A percentile compares a stretch with the other conserved stretches of the same genome.
Conservation (phyloP, 2,113 vertebrate genomes). For the Oplegnathus fasciatus region DNA sequence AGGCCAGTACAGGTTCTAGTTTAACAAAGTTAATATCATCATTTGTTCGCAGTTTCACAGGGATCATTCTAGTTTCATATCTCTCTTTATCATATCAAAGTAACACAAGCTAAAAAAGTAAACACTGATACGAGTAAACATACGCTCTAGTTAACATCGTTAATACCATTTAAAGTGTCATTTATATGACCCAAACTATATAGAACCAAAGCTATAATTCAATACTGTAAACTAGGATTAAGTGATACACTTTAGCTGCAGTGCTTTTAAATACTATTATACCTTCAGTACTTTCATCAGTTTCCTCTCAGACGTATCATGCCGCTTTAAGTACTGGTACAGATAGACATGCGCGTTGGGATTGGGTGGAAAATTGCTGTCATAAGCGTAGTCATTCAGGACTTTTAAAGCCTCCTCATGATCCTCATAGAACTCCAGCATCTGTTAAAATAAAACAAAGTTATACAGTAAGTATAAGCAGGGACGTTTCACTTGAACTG, state of each 20-base stretch:
- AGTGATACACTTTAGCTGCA: background rate
- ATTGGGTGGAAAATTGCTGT: conserved; percentile 90
- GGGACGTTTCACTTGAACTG: background rate
- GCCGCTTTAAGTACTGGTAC: conserved; percentile 89
- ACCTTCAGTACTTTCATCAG: conserved; percentile 89
- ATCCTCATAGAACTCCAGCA: conserved; percentile 92
- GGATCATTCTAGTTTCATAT: background rate
- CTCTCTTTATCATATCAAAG: background rate
- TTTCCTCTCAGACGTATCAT: conserved; percentile 76
- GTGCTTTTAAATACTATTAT: background rate
- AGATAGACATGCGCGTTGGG: conserved; percentile 94
- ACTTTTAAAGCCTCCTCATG: conserved; percentile 83
- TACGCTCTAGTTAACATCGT: no score
- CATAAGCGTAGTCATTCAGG: conserved; percentile 90
- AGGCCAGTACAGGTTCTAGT: background rate
- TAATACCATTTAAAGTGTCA: no score
- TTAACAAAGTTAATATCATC: background rate
- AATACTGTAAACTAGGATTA: background rate
- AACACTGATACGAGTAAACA: no score
- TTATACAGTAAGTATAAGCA: background rate
- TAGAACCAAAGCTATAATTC: no score
- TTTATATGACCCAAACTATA: no score
- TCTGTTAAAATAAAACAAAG: conserved; percentile 74
- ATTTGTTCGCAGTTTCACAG: background rate
- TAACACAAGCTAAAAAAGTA: background rate